phyloP scores from a whole-genome alignment of 2,113 vertebrate species.

The Polypterus senegalus region DNA sequence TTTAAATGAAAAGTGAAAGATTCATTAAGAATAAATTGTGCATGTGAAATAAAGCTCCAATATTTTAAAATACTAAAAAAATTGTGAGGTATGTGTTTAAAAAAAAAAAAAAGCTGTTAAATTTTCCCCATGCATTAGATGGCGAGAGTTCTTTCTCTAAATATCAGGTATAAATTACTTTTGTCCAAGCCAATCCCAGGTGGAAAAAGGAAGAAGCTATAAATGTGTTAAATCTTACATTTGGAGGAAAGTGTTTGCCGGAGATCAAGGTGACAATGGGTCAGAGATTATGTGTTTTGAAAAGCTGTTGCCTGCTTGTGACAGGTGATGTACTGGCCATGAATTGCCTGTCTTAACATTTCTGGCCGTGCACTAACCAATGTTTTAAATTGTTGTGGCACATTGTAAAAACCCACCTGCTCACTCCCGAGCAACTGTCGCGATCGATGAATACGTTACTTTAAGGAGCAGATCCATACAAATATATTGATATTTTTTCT shows the following conservation, averaged over 20 bases:
- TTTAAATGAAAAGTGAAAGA: no score
- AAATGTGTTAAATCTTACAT: constrained; percentile 29
- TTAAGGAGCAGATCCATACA: constrained; percentile 66
- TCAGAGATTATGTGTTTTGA: constrained; percentile 39
- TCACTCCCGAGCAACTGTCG: constrained; percentile 52
- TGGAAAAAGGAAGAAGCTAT: constrained; percentile 24
- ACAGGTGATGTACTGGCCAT: constrained; percentile 40
- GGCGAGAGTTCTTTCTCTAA: constrained; percentile 14
- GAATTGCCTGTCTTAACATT: constrained; percentile 39
- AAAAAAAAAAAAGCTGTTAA: no score
- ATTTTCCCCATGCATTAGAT: no score
- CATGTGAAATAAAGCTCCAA: no score
- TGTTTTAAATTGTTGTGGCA: constrained; percentile 54
- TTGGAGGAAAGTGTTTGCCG: constrained; percentile 13
- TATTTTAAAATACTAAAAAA: no score
- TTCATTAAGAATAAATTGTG: no score
- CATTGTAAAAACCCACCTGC: constrained; percentile 60
- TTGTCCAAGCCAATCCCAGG: constrained; percentile 15
- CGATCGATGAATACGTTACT: constrained; percentile 85
- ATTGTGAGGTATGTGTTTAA: no score
- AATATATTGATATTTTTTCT: constrained; percentile 88
- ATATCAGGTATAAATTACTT: constrained; percentile 19
- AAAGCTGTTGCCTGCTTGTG: constrained; percentile 42
- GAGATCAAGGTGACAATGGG: constrained; percentile 31
- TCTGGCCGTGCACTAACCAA: constrained; percentile 36